phyloP scores from a whole-genome alignment of 2,888 invertebrate species.

The Pristionchus arcanus region DNA sequence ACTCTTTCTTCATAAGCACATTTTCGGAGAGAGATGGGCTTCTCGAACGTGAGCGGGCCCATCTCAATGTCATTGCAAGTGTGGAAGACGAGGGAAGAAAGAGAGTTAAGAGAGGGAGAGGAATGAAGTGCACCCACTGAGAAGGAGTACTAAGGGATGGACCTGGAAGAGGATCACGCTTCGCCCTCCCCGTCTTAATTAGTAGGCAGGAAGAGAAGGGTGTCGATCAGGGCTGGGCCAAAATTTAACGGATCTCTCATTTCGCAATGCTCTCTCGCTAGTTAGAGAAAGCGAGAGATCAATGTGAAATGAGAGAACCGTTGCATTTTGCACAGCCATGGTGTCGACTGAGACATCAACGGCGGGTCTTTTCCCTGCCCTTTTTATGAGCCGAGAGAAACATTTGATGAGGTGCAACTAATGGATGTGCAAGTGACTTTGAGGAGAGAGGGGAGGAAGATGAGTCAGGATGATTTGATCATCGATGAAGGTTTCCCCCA shows the following conservation, averaged over 20 bases:
- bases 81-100: constrained; percentile 34
- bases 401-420: constrained; percentile 41
- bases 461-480: background rate
- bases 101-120: background rate
- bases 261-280: too few species aligned
- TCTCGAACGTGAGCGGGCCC: background rate
- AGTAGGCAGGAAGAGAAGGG: constrained; percentile 24
- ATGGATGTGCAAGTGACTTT: background rate
- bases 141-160: background rate
- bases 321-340: too few species aligned
- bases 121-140: constrained; percentile 39
- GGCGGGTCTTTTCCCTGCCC: background rate
- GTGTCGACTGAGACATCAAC: background rate
- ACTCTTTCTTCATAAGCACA: constrained; percentile 12
- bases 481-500: background rate
- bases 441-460: background rate
- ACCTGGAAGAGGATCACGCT: background rate
- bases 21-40: background rate
- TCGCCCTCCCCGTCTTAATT: constrained; percentile 4
- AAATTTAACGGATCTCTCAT: too few species aligned
- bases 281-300: too few species aligned
- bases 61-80: constrained; percentile 35
- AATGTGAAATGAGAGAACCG: too few species aligned
- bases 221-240: too few species aligned
- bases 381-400: constrained; percentile 30